Evolutionary conservation across 2,113 vertebrate genomes (phyloP), one percentile per base, ranked within the genome.

Genomic region (Cinclus cinclus): DNA sequence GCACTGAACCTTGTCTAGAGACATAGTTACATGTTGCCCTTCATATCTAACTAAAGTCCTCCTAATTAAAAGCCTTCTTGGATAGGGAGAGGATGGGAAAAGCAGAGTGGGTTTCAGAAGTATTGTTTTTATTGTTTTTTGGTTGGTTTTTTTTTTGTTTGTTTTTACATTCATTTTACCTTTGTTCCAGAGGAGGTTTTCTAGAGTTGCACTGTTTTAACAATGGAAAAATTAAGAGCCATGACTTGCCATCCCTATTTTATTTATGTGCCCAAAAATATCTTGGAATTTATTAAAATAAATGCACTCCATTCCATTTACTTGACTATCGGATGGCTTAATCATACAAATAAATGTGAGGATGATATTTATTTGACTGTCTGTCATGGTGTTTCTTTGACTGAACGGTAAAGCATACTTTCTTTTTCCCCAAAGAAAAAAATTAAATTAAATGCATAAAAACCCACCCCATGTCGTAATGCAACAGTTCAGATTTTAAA

Each of bases 401-500:
- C 90, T 71, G 28, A 63, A 77, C 4, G 7, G 17, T 92, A 91
- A 91, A 91, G 68, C 62, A 83, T 89, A 86, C 59, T 91, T 92
- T 89, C 53, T 82, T 92, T 92, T 90, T 95, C 79, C 90, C 93
- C 33, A 73, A 81, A 90, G 80, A 47, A 92, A 91, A 85, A 88
- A 77, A 59, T 59, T 58, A 90, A 93, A 96, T 96, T 90, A 96
- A 94, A 90, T 78, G n/a, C 15, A 41, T 78, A 71, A 95, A 87
- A 62, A 67, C 25, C 5, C 67, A 70, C 10, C 14, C 75, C 59
- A 33, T 89, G 65, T 86, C 94, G 79, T 96, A 97, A 96, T 92
- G 91, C 94, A 96, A 65, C 81, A 77, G 82, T 83, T 96, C 78
- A 95, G 86, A 95, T 94, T 97, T 96, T 95, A 97, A 95, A 95